Conservation (phyloP, 1,140 invertebrate genomes). For the Lucilia sericata region DNA sequence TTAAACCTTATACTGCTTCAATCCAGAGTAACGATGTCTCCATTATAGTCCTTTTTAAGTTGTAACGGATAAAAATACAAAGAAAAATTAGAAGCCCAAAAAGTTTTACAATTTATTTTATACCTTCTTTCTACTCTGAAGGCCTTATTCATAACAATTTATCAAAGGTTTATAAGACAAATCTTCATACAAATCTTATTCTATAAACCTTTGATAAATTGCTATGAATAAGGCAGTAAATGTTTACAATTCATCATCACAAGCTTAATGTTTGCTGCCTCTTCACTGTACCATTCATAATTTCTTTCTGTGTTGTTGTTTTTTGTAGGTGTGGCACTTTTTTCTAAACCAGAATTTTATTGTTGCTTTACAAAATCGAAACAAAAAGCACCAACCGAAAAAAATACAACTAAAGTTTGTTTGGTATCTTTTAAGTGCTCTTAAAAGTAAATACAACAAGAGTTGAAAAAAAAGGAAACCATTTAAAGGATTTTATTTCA, state of each 20-base stretch:
- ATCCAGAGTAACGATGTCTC: too few species aligned
- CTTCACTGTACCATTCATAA: not conserved
- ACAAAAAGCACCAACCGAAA: not conserved
- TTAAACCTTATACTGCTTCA: too few species aligned
- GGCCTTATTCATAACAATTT: too few species aligned
- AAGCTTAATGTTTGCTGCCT: not conserved
- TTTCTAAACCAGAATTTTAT: not conserved
- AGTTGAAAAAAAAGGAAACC: not conserved
- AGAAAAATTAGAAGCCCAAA: too few species aligned
- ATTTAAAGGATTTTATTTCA: constrained; percentile 23
- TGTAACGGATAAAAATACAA: too few species aligned
- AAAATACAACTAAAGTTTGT: not conserved
- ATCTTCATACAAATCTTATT: too few species aligned
- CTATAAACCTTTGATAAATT: too few species aligned
- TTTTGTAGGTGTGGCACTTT: constrained; percentile 13
- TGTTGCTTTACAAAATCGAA: not conserved
- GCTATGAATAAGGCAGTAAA: too few species aligned
- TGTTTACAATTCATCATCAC: not conserved
- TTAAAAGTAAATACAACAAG: constrained; percentile 11
- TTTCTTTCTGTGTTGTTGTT: not conserved
- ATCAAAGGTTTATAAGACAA: too few species aligned
- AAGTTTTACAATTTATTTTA: not conserved
- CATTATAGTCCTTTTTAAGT: too few species aligned
- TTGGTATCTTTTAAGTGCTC: constrained; percentile 26
- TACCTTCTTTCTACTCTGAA: not conserved